Percentiles rank a stretch among this genome's conserved stretches.
Conservation (phyloP, 2,888 invertebrate genomes). For the Drosophila trichaetosa region DNA sequence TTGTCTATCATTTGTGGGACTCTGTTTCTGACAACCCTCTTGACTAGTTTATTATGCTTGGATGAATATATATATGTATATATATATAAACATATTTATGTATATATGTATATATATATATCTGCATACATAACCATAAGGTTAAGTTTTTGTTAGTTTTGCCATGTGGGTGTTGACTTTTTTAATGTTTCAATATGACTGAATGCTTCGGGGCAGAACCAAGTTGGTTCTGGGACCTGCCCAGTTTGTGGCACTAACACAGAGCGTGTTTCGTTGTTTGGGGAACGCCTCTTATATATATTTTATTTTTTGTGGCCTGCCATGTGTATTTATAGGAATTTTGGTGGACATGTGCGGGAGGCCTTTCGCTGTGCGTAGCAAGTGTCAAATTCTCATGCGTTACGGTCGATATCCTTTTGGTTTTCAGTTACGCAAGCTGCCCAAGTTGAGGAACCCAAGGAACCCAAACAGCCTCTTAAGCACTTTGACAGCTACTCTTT, state of each 20-base stretch:
- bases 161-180: slow-evolving; percentile 80
- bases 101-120: slow-evolving; percentile 12
- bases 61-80: slow-evolving; percentile 15
- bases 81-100: background rate
- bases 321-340: slow-evolving; percentile 52
- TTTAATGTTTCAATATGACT: slow-evolving; percentile 82
- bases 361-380: slow-evolving; percentile 44
- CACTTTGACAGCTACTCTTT: slow-evolving; percentile 70
- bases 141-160: slow-evolving; percentile 65
- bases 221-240: slow-evolving; percentile 48
- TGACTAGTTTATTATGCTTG: slow-evolving; percentile 67
- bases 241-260: slow-evolving; percentile 51
- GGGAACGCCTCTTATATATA: slow-evolving; percentile 43
- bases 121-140: slow-evolving; percentile 51
- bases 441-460: slow-evolving; percentile 37
- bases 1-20: slow-evolving; percentile 37
- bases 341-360: slow-evolving; percentile 64
- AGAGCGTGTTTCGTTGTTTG: slow-evolving; percentile 55
- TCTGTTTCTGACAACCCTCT: slow-evolving; percentile 43
- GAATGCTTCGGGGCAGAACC: slow-evolving; percentile 66
- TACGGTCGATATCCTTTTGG: slow-evolving; percentile 79
- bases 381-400: slow-evolving; percentile 71
- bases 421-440: slow-evolving; percentile 73
- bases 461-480: slow-evolving; percentile 55
- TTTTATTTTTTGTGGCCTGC: slow-evolving; percentile 17